phyloP scores from a whole-genome alignment of 2,113 vertebrate genomes.

The Hippocampus guttulatus region DNA sequence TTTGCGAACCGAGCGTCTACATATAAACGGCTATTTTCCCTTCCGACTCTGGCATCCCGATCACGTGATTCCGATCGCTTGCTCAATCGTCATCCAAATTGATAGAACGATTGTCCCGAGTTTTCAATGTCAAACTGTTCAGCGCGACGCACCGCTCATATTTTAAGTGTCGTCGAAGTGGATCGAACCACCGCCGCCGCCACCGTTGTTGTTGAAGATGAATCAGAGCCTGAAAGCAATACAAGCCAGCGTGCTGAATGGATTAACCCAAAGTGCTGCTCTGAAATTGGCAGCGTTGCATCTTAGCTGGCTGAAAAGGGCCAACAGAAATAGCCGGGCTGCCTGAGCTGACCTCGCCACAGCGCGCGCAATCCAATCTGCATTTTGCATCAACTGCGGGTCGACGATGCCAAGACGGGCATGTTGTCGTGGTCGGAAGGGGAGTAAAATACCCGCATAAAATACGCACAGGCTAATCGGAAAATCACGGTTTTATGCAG shows the following conservation, averaged over 20 bases:
- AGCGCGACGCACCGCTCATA: neutral
- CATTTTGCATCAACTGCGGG: neutral
- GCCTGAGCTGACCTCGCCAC: conserved; percentile 44
- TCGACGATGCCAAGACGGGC: neutral
- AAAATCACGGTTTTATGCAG: too few relatives aligned
- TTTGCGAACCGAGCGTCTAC: neutral
- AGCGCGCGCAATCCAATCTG: neutral
- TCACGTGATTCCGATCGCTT: neutral
- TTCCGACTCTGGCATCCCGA: neutral
- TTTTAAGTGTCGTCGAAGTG: neutral
- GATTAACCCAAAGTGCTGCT: conserved; percentile 56
- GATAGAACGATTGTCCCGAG: neutral
- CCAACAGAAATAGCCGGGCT: conserved; percentile 59
- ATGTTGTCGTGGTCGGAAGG: neutral
- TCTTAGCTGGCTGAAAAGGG: conserved; percentile 36
- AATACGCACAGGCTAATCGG: neutral
- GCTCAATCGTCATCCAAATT: neutral
- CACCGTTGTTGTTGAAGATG: neutral
- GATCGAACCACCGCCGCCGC: neutral
- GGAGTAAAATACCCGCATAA: too few relatives aligned
- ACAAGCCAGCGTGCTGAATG: conserved; percentile 22
- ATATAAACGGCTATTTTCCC: neutral
- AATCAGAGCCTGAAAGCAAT: conserved; percentile 34
- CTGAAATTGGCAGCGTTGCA: conserved; percentile 39
- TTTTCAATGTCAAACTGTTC: neutral